Evolutionary conservation across 92 coral and sea anemone species (phyloP), one percentile per base, ranked within the genome.

Genomic region (Diadumene lineata): DNA sequence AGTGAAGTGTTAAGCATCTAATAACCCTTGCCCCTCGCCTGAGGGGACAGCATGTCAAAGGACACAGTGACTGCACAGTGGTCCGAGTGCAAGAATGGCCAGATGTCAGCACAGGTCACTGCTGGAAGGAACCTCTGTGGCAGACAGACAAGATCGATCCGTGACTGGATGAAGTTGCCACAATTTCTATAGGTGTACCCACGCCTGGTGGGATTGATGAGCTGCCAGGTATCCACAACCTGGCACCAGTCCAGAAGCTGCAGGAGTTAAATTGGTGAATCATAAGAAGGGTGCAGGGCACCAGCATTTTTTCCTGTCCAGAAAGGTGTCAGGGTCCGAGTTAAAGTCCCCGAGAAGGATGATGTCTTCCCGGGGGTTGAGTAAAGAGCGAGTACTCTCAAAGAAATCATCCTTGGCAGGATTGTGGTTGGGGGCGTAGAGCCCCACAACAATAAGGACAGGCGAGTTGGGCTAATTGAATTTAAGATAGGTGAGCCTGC

Each of bases 371-470:
- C 74, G 7, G 1, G 79, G 82, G 43, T 83, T 78, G 0, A 82
- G 34, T 7, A 8, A 25, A 15, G 13, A 27, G 0, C 30, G 0
- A 16, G 56, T 26, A 2, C 7, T 38, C 17, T 13, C 31, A 4
- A 83, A 53, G 51, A 75, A 81, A 0, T 4, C 44, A 26, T 31
- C 31, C 1, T 86, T 22, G 0, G 19, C 70, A 0, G 75, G 85
- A 19, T 76, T 72, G 3, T 56, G 67, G 55, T 79, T 81, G 0
- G 90, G 90, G 0, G 90, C 90, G 50, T 81, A 86, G 1, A 72
- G 0, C 1, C 60, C 6, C 1, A 16, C n/a, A 16, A 46, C 34
- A 10, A 43, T 26, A 25, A 48, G 2, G n/a, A n/a, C n/a, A 13
- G 34, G 34, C 1, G 25, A 17, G 46, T 51, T 25, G 24, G 28